Base-by-base conservation (phyloP, 2,113 vertebrate species). In the Zeus faber region DNA sequence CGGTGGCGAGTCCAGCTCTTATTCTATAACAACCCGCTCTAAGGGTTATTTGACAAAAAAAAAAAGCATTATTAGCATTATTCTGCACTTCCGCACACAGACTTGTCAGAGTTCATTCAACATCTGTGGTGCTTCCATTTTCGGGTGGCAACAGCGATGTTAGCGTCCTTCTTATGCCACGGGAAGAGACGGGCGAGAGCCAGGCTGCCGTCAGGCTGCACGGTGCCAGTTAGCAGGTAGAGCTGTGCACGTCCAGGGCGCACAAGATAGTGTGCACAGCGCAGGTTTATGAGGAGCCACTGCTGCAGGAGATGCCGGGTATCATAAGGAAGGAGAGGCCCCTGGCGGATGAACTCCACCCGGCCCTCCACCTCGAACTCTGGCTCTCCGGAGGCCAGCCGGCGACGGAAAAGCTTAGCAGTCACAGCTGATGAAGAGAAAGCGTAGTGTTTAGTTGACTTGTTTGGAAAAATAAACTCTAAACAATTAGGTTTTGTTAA, bases 101-200 rank as follows among this genome's bases (percentile, higher is more conserved):
- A 33, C 51, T 8, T 46, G 46, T 57, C 58, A 50, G 24, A 50
- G 22, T 56, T 41, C 4, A 2, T 44, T 89, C 68, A 90, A 52
- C 93, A 95, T 77, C 90, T 90, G 68, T 94, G 89, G 22, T 91
- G 89, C 58, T 89, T 93, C 93, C 92, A 93, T 60, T 92, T 96
- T 50, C 91, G 89, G 2, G 81, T 87, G 22, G 91, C 92, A 14
- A 87, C 17, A 0, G 87, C 73, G 20, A 94, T 84, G 70, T 91
- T 87, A 8, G 70, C 29, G 33, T 95, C 91, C 41, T 82, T 93
- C 57, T 82, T 93, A 58, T 93, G 89, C 92, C 92, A 95, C 0
- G 80, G 92, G 70, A 93, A 96, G 61, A 93, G 54, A 6, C 60
- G 81, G 2, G 80, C 87, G 8, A 96, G 77, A 25, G 74, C 72